Evolutionary conservation across 1,140 invertebrate species (phyloP).

Genomic region (Macrotrachela quadricornifera): DNA sequence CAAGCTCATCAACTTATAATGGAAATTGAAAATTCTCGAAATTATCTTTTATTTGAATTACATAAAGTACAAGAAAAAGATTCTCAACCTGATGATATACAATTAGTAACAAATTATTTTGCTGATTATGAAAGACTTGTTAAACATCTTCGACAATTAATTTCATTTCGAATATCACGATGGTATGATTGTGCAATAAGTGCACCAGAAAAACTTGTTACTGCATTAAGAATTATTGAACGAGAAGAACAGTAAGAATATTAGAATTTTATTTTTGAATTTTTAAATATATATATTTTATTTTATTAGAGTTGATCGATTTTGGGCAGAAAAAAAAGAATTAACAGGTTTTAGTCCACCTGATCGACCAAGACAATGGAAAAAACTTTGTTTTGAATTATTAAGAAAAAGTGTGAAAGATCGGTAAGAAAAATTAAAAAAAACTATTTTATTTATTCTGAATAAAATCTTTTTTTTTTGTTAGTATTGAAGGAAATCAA

Average conservation of each 20-base stretch:
- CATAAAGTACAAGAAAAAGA: not conserved
- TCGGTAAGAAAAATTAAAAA: too few species aligned
- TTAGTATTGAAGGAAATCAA: conserved; percentile 46
- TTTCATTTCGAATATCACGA: not conserved
- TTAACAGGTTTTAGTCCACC: conserved; percentile 6
- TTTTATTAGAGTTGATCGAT: not conserved
- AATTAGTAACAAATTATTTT: not conserved
- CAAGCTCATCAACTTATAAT: conserved; percentile 4
- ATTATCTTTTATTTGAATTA: conserved; percentile 4
- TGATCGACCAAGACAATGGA: conserved; percentile 6
- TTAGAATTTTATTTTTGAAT: not conserved
- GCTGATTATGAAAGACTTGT: not conserved
- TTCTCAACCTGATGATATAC: conserved; percentile 1
- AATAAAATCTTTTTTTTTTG: too few species aligned
- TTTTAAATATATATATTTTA: not conserved
- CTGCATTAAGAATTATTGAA: conserved; percentile 1
- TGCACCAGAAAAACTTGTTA: conserved; percentile 4
- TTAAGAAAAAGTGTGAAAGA: conserved; percentile 1
- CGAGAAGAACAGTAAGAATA: conserved; percentile 5
- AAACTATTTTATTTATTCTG: too few species aligned
- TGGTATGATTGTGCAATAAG: conserved; percentile 1
- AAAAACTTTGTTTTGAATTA: not conserved
- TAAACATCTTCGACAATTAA: conserved; percentile 1
- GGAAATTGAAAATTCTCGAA: conserved; percentile 7
- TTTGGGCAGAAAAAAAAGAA: conserved; percentile 6